Percentiles rank a stretch among this genome's conserved stretches.
Evolutionary conservation across 2,113 vertebrate species (phyloP).

Genomic region (Oryzias melastigma): DNA sequence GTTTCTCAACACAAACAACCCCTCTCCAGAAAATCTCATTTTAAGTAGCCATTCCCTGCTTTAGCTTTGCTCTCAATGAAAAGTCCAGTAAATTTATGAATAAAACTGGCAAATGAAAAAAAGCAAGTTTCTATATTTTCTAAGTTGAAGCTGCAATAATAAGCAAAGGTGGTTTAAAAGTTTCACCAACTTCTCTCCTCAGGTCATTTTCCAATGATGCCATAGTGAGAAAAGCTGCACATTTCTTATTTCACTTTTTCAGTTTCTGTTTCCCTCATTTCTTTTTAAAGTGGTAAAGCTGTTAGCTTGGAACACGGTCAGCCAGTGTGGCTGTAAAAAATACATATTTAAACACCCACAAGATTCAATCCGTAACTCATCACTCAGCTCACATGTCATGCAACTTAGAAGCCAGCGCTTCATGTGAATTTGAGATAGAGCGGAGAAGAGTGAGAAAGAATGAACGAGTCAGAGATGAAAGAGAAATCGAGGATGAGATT

Average conservation of each 20-base stretch:
- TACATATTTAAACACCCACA: neutral
- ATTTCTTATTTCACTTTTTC: too few species aligned
- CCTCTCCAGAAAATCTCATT: too few species aligned
- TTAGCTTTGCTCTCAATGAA: too few species aligned
- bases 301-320: neutral
- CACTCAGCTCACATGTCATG: conserved; percentile 24
- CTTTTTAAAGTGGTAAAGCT: neutral
- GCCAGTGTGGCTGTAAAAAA: conserved; percentile 6
- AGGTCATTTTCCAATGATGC: neutral
- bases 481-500: conserved; percentile 54
- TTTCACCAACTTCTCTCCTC: neutral
- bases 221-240: too few species aligned
- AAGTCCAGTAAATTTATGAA: too few species aligned
- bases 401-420: conserved; percentile 20
- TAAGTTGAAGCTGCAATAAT: neutral
- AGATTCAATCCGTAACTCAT: conserved; percentile 11
- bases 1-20: too few species aligned
- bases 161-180: neutral
- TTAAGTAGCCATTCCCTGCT: too few species aligned
- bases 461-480: conserved; percentile 44
- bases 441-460: conserved; percentile 24
- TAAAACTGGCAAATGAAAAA: too few species aligned
- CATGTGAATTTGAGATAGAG: conserved; percentile 18
- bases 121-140: neutral
- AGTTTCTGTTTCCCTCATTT: neutral